phyloP scores from a whole-genome alignment of 2,797 vertebrate genomes.

The Nyctibius grandis region DNA sequence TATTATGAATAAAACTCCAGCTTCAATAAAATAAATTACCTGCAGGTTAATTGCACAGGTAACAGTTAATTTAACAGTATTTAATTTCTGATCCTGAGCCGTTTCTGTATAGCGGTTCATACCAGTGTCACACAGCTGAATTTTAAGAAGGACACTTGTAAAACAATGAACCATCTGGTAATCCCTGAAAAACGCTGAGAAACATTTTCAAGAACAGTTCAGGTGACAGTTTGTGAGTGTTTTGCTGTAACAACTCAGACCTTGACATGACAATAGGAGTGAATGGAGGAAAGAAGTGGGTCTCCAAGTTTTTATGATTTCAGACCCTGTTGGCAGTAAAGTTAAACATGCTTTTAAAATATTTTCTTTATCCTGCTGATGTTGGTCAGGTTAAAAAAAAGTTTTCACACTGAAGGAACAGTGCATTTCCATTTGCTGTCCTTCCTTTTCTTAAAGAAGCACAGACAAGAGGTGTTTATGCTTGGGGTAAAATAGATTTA shows the following conservation, averaged over 20 bases:
- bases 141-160: background rate
- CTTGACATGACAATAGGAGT: background rate
- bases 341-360: background rate
- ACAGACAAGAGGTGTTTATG: background rate
- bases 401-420: background rate
- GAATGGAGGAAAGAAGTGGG: background rate
- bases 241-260: background rate
- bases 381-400: background rate
- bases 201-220: background rate
- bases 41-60: background rate
- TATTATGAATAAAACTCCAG: background rate
- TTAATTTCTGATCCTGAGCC: background rate
- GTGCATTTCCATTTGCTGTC: background rate
- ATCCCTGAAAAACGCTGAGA: background rate
- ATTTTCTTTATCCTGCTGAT: background rate
- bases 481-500: background rate
- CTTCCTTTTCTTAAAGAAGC: background rate
- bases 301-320: background rate
- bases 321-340: background rate
- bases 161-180: background rate
- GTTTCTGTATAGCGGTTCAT: background rate
- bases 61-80: background rate
- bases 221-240: background rate
- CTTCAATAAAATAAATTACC: background rate
- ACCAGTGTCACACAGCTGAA: background rate